phyloP scores from a whole-genome alignment of 2,797 vertebrate genomes.

The Molossus molossus region DNA sequence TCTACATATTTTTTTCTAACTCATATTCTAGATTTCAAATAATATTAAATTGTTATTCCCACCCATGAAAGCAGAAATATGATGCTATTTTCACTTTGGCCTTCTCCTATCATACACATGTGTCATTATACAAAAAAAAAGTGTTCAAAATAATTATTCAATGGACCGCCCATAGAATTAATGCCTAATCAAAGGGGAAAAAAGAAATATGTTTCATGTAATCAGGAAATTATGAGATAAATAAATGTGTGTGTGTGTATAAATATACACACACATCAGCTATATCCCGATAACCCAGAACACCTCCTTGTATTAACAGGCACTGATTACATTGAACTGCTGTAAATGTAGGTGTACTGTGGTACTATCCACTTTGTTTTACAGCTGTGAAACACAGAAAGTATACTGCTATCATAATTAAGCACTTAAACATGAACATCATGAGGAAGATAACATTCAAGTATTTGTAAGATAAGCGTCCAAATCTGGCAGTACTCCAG shows the following conservation, averaged over 20 bases:
- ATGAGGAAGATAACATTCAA: not conserved
- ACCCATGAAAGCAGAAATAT: not conserved
- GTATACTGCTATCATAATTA: not conserved
- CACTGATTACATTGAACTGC: not conserved
- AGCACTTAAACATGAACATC: conserved; percentile 28
- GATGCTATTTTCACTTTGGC: not conserved
- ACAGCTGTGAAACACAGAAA: conserved; percentile 29
- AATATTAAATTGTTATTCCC: not conserved
- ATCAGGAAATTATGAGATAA: not conserved
- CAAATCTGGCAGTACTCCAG: conserved; percentile 29
- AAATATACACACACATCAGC: not conserved
- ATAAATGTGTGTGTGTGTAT: too few species aligned
- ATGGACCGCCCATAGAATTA: not conserved
- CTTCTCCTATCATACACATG: not conserved
- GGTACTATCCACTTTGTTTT: conserved; percentile 11
- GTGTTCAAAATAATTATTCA: not conserved
- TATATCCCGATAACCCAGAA: not conserved
- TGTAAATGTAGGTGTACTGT: not conserved
- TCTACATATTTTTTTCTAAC: not conserved
- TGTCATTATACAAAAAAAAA: not conserved
- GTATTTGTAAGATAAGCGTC: conserved; percentile 10
- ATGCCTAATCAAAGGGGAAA: not conserved
- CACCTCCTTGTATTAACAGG: not conserved
- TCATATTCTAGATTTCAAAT: conserved; percentile 6
- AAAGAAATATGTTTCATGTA: not conserved